A percentile compares a stretch with the other conserved stretches of the same genome.
Evolutionary conservation across 2,113 vertebrate species (phyloP).

Genomic region (Ailurus styani): DNA sequence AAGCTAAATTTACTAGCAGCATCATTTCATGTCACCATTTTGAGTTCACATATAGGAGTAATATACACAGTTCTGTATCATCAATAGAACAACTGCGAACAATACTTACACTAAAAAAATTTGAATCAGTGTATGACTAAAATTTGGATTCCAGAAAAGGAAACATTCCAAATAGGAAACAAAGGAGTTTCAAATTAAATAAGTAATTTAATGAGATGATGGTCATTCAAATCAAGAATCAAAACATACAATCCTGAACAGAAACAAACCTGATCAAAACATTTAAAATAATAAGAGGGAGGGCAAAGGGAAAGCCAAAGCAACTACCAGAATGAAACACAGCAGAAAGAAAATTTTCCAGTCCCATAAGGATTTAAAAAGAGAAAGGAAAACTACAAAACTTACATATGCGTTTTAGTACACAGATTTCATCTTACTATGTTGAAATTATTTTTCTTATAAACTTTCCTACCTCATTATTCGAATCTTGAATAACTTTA

Average conservation of each 20-base stretch:
- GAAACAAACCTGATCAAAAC: conserved; percentile 20
- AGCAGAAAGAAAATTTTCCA: conserved; percentile 45
- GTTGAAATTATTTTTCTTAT: not conserved
- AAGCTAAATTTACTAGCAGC: conserved; percentile 24
- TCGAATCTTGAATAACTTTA: conserved; percentile 94
- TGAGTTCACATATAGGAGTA: conserved; percentile 41
- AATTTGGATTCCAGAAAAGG: conserved; percentile 7
- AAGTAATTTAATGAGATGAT: not conserved
- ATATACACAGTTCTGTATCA: not conserved
- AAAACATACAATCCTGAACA: conserved; percentile 16
- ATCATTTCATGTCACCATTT: conserved; percentile 14
- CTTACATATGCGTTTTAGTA: not conserved
- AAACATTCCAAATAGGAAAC: not conserved
- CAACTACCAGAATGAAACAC: conserved; percentile 60
- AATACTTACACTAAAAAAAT: conserved; percentile 33
- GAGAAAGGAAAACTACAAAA: conserved; percentile 35
- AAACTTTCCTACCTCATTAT: conserved; percentile 89
- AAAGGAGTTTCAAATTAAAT: conserved; percentile 6
- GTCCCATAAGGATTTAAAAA: not conserved
- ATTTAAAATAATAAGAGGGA: conserved; percentile 27
- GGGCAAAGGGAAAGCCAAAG: conserved; percentile 55
- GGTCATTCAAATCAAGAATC: conserved; percentile 58
- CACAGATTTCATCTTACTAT: not conserved
- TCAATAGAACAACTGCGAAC: conserved; percentile 20
- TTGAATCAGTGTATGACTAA: not conserved